These are phyloP conservation scores for Synanthedon andrenaeformis DNA, from an alignment of 2,888 invertebrate genomes.

Conservation along the genomic window DNA sequence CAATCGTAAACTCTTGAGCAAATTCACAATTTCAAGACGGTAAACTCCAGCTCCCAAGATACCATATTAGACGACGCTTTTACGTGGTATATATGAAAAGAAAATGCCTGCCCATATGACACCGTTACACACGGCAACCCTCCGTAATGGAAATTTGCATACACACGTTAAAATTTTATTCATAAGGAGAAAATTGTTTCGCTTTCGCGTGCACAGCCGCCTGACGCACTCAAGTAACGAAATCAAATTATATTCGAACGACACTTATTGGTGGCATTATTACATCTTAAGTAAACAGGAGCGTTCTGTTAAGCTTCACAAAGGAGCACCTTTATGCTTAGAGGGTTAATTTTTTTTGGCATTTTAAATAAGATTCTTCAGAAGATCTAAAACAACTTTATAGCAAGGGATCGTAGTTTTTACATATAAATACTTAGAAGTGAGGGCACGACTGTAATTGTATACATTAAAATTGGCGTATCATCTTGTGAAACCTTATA, in stretches of 20 bases:
- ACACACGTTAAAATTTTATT: slow-evolving; percentile 67
- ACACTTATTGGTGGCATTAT: slow-evolving; percentile 39
- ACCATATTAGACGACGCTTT: slow-evolving; percentile 38
- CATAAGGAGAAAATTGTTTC: slow-evolving; percentile 68
- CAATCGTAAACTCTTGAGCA: background rate
- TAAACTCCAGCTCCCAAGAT: background rate
- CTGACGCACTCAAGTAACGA: slow-evolving; percentile 41
- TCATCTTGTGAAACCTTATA: too few species aligned
- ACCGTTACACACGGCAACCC: slow-evolving; percentile 39
- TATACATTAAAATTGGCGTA: too few species aligned
- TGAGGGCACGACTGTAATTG: too few species aligned
- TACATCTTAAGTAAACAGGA: slow-evolving; percentile 17
- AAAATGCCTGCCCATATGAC: slow-evolving; percentile 52
- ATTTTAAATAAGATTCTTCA: background rate
- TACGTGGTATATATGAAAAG: slow-evolving; percentile 47
- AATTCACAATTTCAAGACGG: background rate
- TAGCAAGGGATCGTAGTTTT: too few species aligned
- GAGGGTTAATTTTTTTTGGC: too few species aligned
- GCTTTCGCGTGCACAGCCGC: slow-evolving; percentile 26
- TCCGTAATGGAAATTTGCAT: slow-evolving; percentile 65
- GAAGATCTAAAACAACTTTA: too few species aligned
- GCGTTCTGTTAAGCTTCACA: too few species aligned
- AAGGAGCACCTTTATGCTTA: too few species aligned
- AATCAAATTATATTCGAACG: slow-evolving; percentile 56
- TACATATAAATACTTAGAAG: too few species aligned